A percentile compares a stretch with the other conserved stretches of the same genome.
Evolutionary conservation across 2,113 vertebrate species (phyloP).

Genomic region (Formicarius rufipectus): DNA sequence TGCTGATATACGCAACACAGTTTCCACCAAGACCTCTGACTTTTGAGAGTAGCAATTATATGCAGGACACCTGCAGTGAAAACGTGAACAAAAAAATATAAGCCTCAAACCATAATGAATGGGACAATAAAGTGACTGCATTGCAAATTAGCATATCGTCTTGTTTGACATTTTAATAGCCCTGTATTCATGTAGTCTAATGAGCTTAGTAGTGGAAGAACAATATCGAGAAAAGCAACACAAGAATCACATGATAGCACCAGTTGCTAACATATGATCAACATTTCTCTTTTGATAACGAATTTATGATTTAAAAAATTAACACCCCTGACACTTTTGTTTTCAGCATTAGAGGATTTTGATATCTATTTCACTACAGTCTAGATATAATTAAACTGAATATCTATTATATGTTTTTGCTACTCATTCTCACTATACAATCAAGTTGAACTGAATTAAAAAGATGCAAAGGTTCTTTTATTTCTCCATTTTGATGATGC

Average conservation of each 20-base stretch:
- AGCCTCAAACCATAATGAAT: not conserved
- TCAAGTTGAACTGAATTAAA: not conserved
- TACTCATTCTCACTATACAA: not conserved
- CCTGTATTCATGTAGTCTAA: not conserved
- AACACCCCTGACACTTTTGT: fast-evolving
- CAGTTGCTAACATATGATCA: not conserved
- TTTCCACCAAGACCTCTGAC: not conserved
- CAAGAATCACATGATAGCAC: not conserved
- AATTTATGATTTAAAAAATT: not conserved
- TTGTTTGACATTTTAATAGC: not conserved
- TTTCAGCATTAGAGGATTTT: not conserved
- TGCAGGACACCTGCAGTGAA: not conserved
- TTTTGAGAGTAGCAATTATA: not conserved
- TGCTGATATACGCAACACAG: not conserved
- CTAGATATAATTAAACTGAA: not conserved
- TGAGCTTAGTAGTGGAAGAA: not conserved
- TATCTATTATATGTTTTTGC: not conserved
- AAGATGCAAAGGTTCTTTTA: not conserved
- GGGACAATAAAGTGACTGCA: not conserved
- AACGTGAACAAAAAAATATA: not conserved
- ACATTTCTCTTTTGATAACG: not conserved
- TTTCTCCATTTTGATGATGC: not conserved
- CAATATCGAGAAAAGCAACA: not conserved
- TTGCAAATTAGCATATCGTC: not conserved
- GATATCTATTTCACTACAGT: not conserved